A percentile compares a stretch with the other conserved stretches of the same genome.
These are phyloP conservation scores for Enteromius fasciolatus DNA, from an alignment of 2,797 vertebrate genomes.

Conservation along the genomic window DNA sequence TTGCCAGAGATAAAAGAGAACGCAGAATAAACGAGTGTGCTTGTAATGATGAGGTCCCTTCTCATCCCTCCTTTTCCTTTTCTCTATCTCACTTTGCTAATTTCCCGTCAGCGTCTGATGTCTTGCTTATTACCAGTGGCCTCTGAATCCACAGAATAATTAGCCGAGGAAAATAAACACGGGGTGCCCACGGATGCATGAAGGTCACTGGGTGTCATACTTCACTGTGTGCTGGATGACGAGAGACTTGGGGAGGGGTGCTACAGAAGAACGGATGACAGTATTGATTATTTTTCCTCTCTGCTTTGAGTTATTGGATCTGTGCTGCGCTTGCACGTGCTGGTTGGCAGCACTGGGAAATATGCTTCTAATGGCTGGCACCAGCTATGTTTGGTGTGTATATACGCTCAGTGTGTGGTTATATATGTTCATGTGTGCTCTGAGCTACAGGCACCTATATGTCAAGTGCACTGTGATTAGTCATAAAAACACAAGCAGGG, in stretches of 20 bases:
- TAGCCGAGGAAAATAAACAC: conserved; percentile 46
- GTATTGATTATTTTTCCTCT: conserved; percentile 35
- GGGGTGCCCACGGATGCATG: conserved; percentile 27
- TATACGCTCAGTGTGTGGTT: neutral
- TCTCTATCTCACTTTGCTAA: conserved; percentile 40
- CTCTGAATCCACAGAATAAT: conserved; percentile 53
- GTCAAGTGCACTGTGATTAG: conserved; percentile 29
- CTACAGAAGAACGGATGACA: conserved; percentile 15
- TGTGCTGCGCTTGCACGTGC: conserved; percentile 15
- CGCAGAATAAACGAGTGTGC: conserved; percentile 46
- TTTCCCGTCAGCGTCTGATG: conserved; percentile 55
- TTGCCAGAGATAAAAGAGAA: conserved; percentile 46
- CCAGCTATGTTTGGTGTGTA: neutral
- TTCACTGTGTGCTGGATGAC: conserved; percentile 6
- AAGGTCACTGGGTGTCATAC: conserved; percentile 55
- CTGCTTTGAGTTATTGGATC: conserved; percentile 40
- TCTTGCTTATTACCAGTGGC: conserved; percentile 58
- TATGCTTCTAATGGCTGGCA: conserved; percentile 28
- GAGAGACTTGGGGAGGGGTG: conserved; percentile 2
- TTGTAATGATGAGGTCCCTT: conserved; percentile 51
- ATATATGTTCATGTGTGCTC: conserved; percentile 15
- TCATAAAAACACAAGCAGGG: conserved; percentile 12
- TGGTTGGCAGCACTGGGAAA: conserved; percentile 28
- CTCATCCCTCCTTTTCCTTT: conserved; percentile 32
- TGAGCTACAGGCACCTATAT: conserved; percentile 17